Evolutionary conservation across 1,140 invertebrate species (phyloP), one percentile per base, ranked within the genome.

Genomic region (Drosophila bocki): DNA sequence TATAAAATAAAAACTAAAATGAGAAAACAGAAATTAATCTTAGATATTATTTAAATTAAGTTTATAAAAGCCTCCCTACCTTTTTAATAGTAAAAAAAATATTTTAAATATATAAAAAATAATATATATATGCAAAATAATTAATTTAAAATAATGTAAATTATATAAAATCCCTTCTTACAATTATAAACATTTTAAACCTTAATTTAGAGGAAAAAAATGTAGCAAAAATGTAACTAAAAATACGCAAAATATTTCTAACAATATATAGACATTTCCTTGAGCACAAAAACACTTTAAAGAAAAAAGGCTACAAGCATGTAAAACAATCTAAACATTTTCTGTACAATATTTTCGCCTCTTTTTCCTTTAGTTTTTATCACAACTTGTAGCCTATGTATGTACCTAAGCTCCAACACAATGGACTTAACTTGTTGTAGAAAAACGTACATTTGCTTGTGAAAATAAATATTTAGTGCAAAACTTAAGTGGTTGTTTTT

Each of bases 361-460:
- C 15, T 37, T 15, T 37, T 7, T 22, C 8, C 7, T 3, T 3
- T 15, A 15, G 7, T 54, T 22, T 56, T 39, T 26, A 26, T 37
- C 33, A 54, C 35, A 37, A 15, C 35, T 54, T 22, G 53, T 54
- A 54, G 32, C 6, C n/a, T 51, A 13, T 17, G 7, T n/a, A n/a
- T n/a, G n/a, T n/a, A n/a, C n/a, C 32, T 0, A 19, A 53, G 32
- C 17, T 37, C 4, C 35, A 39, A 54, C 19, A 39, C 35, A 54
- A 37, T 54, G 33, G 51, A 54, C 53, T 54, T 54, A 54, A 39
- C 53, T 54, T 54, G 53, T 54, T 54, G 51, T 9, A 37, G 17
- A 54, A 37, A 54, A 37, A 39, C 51, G 8, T 22, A 15, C 19
- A 54, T 37, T 39, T 15, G 22, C 33, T 22, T 22, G 33, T 39